Percentiles rank a stretch among this genome's conserved stretches.
Conservation (phyloP, 2,888 invertebrate genomes). For the Euspilapteryx auroguttella region DNA sequence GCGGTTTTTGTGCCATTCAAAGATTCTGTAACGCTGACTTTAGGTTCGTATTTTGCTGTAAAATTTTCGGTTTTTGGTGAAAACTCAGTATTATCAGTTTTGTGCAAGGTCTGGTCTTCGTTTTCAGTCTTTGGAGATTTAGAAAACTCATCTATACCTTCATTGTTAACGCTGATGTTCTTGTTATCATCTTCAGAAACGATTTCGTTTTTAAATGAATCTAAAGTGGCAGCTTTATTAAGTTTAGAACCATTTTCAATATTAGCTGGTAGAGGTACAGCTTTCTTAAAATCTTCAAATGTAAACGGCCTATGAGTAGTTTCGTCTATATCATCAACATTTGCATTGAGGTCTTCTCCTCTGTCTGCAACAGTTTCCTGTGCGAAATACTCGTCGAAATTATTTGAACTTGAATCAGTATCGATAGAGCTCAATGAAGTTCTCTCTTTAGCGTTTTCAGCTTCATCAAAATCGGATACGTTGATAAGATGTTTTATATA, state of each 20-base stretch:
- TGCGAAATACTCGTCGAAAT: conserved; percentile 36
- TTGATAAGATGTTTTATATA: conserved; percentile 52
- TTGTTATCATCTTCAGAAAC: background rate
- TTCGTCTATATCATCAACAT: conserved; percentile 7
- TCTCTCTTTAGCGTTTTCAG: conserved; percentile 25
- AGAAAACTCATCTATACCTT: background rate
- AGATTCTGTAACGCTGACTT: conserved; percentile 1
- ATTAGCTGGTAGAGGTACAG: no score
- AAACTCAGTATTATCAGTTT: conserved; percentile 7
- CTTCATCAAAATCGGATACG: conserved; percentile 39
- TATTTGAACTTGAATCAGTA: conserved; percentile 36
- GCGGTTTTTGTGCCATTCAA: conserved; percentile 12
- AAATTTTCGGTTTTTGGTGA: conserved; percentile 8
- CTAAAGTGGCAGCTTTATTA: conserved; percentile 17
- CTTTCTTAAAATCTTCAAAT: conserved; percentile 60
- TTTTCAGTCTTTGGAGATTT: background rate
- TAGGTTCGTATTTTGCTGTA: conserved; percentile 7
- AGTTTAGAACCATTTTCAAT: no score
- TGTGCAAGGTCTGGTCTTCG: conserved; percentile 11
- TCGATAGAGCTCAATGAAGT: conserved; percentile 39
- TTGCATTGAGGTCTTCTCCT: background rate
- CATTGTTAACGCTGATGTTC: background rate
- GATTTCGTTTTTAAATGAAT: conserved; percentile 10
- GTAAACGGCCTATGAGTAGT: conserved; percentile 51
- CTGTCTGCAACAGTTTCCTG: no score